Evolutionary conservation across 2,797 vertebrate species (phyloP), one percentile per base, ranked within the genome.

Genomic region (Fundulus diaphanus): DNA sequence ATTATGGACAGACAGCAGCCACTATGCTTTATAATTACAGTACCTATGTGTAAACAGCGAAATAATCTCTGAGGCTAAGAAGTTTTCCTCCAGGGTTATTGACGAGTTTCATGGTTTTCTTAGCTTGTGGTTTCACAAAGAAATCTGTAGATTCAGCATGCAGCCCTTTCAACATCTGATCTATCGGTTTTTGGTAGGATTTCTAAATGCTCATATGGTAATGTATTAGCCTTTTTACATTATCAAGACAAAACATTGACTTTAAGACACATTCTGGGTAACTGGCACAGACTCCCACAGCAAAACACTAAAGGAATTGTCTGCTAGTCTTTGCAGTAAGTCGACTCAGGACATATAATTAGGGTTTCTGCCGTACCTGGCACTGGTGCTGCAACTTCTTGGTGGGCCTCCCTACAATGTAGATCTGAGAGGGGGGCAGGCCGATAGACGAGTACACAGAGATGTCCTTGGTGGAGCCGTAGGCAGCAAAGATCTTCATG

Each of bases 391-490:
- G 97, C 94, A 98, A 95, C 86, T 97, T 99, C 93, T 99, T 99
- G 31, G 97, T 98, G 75, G 97, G 95, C 65, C 97, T 93, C 68
- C 98, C 98, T n/a, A 99, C 98, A 0, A 99, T 99, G 95, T 98
- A 99, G 94, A 99, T 99, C 63, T 99, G 96, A 0, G 96, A 95
- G 13, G 98, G 96, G 0, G 96, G 95, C 88, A 99, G 93, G 89
- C 96, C 97, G 73, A 99, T 96, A 63, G 97, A 93, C 66, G 95
- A 95, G 93, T 99, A 99, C 77, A 99, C 97, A 0, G 97, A 97
- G 91, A 99, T 97, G 86, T 99, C 98, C 92, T 99, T 99, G 0
- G 96, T 98, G 87, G 98, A 99, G 71, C 98, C 98, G 0, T 99
- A 99, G 0, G 97, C 97, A 0, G 97, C 98, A 0, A 97, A 97